phyloP scores from a whole-genome alignment of 2,113 vertebrate genomes.

The Forbesichthys papilliferus region DNA sequence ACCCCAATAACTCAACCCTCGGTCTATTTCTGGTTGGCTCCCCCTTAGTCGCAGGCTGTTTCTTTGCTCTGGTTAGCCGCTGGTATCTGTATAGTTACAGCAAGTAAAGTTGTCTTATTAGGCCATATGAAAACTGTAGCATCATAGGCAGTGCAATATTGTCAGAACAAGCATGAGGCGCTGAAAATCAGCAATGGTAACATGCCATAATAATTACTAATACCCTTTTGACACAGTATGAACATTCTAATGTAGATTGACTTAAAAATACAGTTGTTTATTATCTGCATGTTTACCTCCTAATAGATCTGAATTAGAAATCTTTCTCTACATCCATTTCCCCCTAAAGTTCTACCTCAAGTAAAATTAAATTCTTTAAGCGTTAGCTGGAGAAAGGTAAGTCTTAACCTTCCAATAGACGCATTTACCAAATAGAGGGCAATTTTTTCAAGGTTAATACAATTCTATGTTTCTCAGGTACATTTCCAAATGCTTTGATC shows the following conservation, averaged over 20 bases:
- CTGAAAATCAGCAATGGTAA: background rate
- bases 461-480: conserved; percentile 93
- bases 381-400: conserved; percentile 98
- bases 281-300: conserved; percentile 92
- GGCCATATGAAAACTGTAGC: conserved; percentile 10
- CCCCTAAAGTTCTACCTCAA: conserved; percentile 85
- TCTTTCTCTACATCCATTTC: conserved; percentile 89
- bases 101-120: conserved; percentile 42
- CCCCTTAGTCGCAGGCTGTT: conserved; percentile 66
- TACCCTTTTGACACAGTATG: conserved; percentile 91
- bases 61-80: conserved; percentile 71
- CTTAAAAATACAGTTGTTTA: conserved; percentile 85
- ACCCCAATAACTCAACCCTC: conserved; percentile 82
- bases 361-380: conserved; percentile 90
- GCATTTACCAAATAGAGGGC: conserved; percentile 67
- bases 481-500: conserved; percentile 33
- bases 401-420: conserved; percentile 94
- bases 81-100: conserved; percentile 54
- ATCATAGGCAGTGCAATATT: background rate
- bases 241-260: conserved; percentile 90
- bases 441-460: conserved; percentile 34
- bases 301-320: conserved; percentile 89
- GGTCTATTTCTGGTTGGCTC: conserved; percentile 77
- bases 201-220: conserved; percentile 31
- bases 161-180: background rate